phyloP scores from a whole-genome alignment of 2,888 invertebrate genomes.

The Pterobdella sp. region DNA sequence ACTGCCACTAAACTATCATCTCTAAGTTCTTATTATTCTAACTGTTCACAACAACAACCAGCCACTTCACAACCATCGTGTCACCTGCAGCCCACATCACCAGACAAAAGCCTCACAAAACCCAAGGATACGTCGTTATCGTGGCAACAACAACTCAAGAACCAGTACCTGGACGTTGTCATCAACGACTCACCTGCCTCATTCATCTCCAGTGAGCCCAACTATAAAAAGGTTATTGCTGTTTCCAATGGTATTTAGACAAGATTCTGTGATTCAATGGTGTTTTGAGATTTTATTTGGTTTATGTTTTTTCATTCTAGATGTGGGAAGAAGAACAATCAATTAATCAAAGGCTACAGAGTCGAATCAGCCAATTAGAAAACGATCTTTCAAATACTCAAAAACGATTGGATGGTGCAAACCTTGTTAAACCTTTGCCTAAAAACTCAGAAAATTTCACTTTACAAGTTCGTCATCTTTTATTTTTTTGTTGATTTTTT shows the following conservation, averaged over 20 bases:
- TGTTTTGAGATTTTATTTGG: too few relatives aligned
- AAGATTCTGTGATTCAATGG: too few relatives aligned
- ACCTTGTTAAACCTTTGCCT: background rate
- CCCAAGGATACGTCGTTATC: background rate
- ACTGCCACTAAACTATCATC: slow-evolving; percentile 8
- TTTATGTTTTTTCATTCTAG: too few relatives aligned
- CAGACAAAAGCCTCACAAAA: slow-evolving; percentile 1
- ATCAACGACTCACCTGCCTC: background rate
- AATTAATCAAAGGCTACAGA: slow-evolving; percentile 16
- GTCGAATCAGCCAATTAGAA: slow-evolving; percentile 18
- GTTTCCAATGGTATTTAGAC: too few relatives aligned
- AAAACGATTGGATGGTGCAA: slow-evolving; percentile 1
- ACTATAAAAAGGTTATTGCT: background rate
- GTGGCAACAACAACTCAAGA: slow-evolving; percentile 6
- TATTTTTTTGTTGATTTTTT: slow-evolving; percentile 1
- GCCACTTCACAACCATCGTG: background rate
- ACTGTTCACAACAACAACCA: background rate
- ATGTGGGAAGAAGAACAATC: slow-evolving; percentile 24
- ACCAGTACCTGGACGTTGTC: background rate
- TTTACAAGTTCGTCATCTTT: background rate
- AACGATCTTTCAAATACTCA: slow-evolving; percentile 23
- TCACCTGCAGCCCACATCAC: background rate
- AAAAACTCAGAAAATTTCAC: background rate
- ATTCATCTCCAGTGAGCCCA: background rate
- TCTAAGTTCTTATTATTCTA: background rate